Percentiles rank a stretch among this genome's conserved stretches.
phyloP scores from a whole-genome alignment of 2,888 invertebrate species.

The Apomyelois bistriatella region DNA sequence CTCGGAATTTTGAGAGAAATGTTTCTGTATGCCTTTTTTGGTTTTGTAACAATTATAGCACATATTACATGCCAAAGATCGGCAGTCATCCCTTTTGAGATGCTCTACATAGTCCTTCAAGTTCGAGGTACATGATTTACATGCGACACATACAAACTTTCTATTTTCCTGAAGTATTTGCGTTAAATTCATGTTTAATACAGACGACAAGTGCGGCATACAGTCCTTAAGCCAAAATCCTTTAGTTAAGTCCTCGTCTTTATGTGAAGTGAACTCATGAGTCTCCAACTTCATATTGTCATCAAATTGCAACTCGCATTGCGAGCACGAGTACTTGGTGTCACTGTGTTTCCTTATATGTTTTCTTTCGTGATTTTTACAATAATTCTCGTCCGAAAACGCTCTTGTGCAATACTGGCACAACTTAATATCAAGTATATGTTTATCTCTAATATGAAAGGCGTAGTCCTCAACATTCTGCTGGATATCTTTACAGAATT shows the following conservation, averaged over 20 bases:
- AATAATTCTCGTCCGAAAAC: constrained; percentile 29
- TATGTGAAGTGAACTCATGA: constrained; percentile 37
- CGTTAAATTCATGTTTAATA: constrained; percentile 43
- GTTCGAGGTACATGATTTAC: constrained; percentile 27
- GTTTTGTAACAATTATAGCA: constrained; percentile 40
- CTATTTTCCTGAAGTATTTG: constrained; percentile 32
- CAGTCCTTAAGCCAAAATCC: constrained; percentile 39
- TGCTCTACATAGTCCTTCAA: constrained; percentile 39
- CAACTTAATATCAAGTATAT: constrained; percentile 35
- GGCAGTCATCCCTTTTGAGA: constrained; percentile 33
- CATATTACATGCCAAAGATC: constrained; percentile 33
- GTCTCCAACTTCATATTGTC: constrained; percentile 30
- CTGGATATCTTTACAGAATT: constrained; percentile 39
- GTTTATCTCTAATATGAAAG: constrained; percentile 44
- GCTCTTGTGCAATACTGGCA: constrained; percentile 48
- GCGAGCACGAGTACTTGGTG: constrained; percentile 39
- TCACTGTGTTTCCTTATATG: constrained; percentile 30
- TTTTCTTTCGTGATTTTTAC: constrained; percentile 38
- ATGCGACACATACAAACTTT: constrained; percentile 34
- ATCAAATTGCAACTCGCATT: constrained; percentile 37
- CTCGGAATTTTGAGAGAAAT: constrained; percentile 23
- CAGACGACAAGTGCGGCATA: constrained; percentile 39
- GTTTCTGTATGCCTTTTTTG: constrained; percentile 29
- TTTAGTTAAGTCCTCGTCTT: constrained; percentile 24
- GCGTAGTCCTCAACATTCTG: constrained; percentile 39